Conservation (phyloP, 2,797 vertebrate species). For the Myripristis murdjan region DNA sequence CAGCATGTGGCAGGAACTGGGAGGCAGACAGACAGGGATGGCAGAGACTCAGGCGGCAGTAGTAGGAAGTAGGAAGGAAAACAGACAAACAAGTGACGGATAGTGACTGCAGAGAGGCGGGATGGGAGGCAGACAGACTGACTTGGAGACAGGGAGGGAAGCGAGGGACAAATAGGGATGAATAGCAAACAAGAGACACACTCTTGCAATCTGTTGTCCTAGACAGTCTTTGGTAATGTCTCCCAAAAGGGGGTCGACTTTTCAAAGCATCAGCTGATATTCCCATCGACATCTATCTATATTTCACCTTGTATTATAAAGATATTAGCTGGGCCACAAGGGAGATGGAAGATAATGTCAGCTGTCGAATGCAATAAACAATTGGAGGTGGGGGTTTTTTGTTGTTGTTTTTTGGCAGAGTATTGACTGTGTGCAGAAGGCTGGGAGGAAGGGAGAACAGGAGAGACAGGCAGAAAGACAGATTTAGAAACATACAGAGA, state of each 20-base stretch:
- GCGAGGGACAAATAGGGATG: constrained; percentile 30
- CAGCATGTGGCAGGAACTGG: constrained; percentile 3
- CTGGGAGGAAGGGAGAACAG: constrained; percentile 14
- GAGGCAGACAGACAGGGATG: neutral
- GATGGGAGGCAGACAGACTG: constrained; percentile 8
- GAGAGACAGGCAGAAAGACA: constrained; percentile 29
- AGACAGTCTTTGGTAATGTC: constrained; percentile 8
- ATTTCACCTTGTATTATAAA: neutral
- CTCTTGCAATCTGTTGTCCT: constrained; percentile 13
- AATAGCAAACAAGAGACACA: constrained; percentile 25
- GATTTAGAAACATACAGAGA: constrained; percentile 38
- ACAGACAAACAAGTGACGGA: constrained; percentile 28
- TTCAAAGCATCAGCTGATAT: constrained; percentile 19
- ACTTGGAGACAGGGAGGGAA: neutral
- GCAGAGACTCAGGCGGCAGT: no score
- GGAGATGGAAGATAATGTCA: constrained; percentile 15
- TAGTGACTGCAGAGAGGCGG: constrained; percentile 7
- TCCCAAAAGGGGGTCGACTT: constrained; percentile 10
- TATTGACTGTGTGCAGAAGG: constrained; percentile 27
- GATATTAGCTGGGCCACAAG: neutral
- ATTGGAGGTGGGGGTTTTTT: constrained; percentile 3
- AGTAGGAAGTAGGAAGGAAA: no score
- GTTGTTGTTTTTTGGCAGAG: no score
- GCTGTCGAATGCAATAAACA: constrained; percentile 23
- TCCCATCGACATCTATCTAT: neutral